Evolutionary conservation across 2,888 invertebrate genomes (phyloP).

Genomic region (Julus scanicus): DNA sequence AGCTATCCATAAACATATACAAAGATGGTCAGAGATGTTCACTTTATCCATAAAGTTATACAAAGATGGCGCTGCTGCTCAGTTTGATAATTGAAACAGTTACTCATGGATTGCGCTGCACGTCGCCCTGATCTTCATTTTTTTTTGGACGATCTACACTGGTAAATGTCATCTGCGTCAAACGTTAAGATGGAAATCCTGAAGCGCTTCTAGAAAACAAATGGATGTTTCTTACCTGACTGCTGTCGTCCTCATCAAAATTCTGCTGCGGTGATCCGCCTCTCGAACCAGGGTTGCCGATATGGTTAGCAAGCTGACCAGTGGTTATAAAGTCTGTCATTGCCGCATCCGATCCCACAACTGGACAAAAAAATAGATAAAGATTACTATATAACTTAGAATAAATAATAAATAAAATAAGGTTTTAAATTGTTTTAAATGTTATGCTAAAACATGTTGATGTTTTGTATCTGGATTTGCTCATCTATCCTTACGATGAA

Average conservation of each 20-base stretch:
- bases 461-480: no score
- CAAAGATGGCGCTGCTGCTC: background rate
- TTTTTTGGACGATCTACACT: background rate
- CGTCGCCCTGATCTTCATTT: background rate
- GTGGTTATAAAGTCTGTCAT: slow-evolving; percentile 46
- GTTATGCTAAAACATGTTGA: no score
- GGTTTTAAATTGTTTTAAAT: no score
- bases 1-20: background rate
- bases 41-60: background rate
- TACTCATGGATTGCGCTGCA: background rate
- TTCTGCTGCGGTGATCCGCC: slow-evolving; percentile 27
- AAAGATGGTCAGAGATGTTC: background rate
- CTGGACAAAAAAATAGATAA: background rate
- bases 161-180: background rate
- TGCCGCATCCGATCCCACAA: background rate
- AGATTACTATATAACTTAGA: background rate
- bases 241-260: slow-evolving; percentile 23
- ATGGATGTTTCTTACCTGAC: background rate
- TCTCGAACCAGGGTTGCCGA: slow-evolving; percentile 44
- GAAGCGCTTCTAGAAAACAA: background rate
- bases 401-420: no score
- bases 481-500: no score
- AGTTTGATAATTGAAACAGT: background rate
- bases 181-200: background rate
- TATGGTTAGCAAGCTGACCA: background rate